Evolutionary conservation across 2,113 vertebrate species (phyloP), one percentile per base, ranked within the genome.

Genomic region (Buteo buteo): DNA sequence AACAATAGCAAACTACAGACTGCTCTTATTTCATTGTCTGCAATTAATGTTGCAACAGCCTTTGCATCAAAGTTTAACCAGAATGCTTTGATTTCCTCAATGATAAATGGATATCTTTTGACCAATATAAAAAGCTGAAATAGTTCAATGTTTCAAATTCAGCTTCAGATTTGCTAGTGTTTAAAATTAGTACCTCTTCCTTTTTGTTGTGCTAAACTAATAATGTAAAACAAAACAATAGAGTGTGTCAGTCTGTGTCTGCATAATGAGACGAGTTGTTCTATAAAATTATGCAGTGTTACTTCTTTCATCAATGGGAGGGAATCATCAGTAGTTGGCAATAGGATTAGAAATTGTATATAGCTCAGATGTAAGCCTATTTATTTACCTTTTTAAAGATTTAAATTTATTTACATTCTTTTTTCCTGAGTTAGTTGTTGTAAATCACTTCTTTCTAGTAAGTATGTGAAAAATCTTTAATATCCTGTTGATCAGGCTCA

Each of bases 61-160:
- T 94, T 88, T 93, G 81, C 65, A 89, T 94, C 94, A 94, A 83
- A 90, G 93, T 92, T 96, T 92, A 93, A 96, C 65, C 70, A 93
- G 70, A 93, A 58, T 45, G 64, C 94, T 97, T 98, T 96, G 45
- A 89, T 95, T 97, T 96, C 93, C 67, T 81, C 40, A 24, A 19
- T 94, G 73, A 95, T 92, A 69, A 95, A 92, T 86, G 49, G 81
- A 16, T 77, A 57, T 74, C 58, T 96, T 95, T 86, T 81, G 57
- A 84, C 71, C 29, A 76, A 11, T 67, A 20, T 12, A 50, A 92
- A 77, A 69, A 79, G 16, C 71, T 82, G 93, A 94, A 91, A 74
- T 97, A 84, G 45, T 96, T 95, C 10, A 32, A 1, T n/a, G 12
- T 88, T 95, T 86, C 59, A 65, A 45, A 40, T 82, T 72, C 50